Evolutionary conservation across 2,797 vertebrate genomes (phyloP), one percentile per base, ranked within the genome.

Genomic region (Coreius guichenoti): DNA sequence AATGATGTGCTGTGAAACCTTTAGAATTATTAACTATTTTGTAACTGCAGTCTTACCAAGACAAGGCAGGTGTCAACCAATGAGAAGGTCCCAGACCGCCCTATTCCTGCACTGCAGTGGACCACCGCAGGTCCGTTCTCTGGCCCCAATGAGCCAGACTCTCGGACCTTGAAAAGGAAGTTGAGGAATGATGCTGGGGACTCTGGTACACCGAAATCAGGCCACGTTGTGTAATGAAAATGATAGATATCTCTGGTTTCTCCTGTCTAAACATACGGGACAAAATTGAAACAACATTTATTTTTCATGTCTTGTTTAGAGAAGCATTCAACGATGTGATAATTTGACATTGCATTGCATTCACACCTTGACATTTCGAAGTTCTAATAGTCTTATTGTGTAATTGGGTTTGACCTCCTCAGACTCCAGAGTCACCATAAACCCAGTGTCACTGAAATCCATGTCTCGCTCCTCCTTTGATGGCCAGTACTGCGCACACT

Each of bases 211-310:
- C 98, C 98, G 33, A 99, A 99, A 92, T 99, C 98, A 90, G 98
- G 98, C 98, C 98, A 99, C 0, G 97, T 98, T 83, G 98, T 99
- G 94, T 99, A 99, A 94, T 99, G 98, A 94, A 98, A 99, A 93
- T 99, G 98, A 92, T 95, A 97, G 91, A 99, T 96, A 88, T 96
- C 94, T 94, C 98, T 97, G 56, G 92, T 95, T 87, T 98, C 97
- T 8, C 94, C 95, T 11, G 95, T 98, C 98, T 99, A 88, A 86
- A 92, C 88, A 87, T 13, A 67, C 1, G 2, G 8, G 54, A 78
- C 26, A 39, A 49, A 14, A 70, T 39, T 39, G 0, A 51, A 65
- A 63, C 29, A 45, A 43, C 12, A 1, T 47, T 21, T 26, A 79
- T 47, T 65, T 67, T 9, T 14, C 11, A 80, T 14, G n/a, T 12